Evolutionary conservation across 2,113 vertebrate species (phyloP).

Genomic region (Speoplatyrhinus poulsoni): DNA sequence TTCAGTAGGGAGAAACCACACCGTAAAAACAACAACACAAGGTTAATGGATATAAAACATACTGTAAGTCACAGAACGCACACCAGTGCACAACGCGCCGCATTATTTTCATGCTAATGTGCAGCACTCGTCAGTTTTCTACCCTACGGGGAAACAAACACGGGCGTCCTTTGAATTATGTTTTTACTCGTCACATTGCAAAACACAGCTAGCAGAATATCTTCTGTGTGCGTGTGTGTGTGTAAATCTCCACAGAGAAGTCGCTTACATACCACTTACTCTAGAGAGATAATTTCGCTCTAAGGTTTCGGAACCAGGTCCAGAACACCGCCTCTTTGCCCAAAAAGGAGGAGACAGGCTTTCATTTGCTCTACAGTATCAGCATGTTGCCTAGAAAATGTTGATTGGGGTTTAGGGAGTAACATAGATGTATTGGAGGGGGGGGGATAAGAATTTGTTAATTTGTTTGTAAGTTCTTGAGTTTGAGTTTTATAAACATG

Average conservation of each 20-base stretch:
- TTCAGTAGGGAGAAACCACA: constrained; percentile 31
- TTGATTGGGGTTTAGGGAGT: background rate
- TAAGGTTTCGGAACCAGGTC: constrained; percentile 27
- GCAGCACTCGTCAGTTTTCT: constrained; percentile 46
- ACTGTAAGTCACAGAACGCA: constrained; percentile 6
- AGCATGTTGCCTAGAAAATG: constrained; percentile 21
- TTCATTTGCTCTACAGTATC: constrained; percentile 22
- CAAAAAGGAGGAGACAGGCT: constrained; percentile 5
- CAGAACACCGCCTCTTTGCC: background rate
- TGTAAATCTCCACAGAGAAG: constrained; percentile 53
- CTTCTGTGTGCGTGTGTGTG: background rate
- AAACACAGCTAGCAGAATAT: constrained; percentile 35
- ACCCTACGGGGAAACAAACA: constrained; percentile 53
- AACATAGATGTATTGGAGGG: no score
- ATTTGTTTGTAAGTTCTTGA: no score
- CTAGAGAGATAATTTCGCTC: constrained; percentile 30
- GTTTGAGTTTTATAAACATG: no score
- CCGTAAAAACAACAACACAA: constrained; percentile 29
- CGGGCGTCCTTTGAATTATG: constrained; percentile 58
- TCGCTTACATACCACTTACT: constrained; percentile 60
- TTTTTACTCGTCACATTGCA: constrained; percentile 57
- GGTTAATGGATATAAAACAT: no score
- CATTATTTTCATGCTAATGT: constrained; percentile 74
- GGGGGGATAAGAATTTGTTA: no score
- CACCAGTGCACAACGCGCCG: constrained; percentile 32